These are phyloP conservation scores for Tetranychus truncatus DNA, from an alignment of 2,888 invertebrate species.

Conservation along the genomic window DNA sequence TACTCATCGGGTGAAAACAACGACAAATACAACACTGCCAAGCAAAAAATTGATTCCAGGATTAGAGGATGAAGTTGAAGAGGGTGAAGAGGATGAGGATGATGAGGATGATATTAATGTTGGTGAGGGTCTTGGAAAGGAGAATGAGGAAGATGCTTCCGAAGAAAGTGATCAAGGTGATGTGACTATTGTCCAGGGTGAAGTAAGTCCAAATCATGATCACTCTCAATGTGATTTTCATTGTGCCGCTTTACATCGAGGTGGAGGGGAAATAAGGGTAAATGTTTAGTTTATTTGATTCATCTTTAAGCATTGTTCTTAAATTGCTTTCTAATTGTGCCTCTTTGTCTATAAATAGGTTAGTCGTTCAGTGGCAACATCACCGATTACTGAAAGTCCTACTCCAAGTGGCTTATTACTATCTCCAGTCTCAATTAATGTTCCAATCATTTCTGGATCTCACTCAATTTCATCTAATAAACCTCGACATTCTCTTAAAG, in stretches of 20 bases:
- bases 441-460: neutral
- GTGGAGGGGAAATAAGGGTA: neutral
- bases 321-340: neutral
- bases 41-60: neutral
- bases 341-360: constrained; percentile 38
- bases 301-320: too few relatives aligned
- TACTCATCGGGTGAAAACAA: constrained; percentile 18
- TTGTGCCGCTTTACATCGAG: constrained; percentile 82
- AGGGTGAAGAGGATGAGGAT: constrained; percentile 11
- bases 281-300: neutral
- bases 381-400: constrained; percentile 57
- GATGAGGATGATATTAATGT: neutral
- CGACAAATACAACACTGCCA: constrained; percentile 21
- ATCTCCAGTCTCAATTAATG: neutral
- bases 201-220: constrained; percentile 23
- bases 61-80: constrained; percentile 2
- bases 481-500: neutral
- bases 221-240: constrained; percentile 65
- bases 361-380: constrained; percentile 67
- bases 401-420: neutral
- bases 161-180: constrained; percentile 6
- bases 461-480: neutral
- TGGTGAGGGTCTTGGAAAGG: neutral
- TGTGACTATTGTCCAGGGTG: constrained; percentile 6
- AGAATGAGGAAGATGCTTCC: constrained; percentile 2